A percentile compares a stretch with the other conserved stretches of the same genome.
These are phyloP conservation scores for Drosophila azteca DNA, from an alignment of 1,140 invertebrate genomes.

Conservation along the genomic window DNA sequence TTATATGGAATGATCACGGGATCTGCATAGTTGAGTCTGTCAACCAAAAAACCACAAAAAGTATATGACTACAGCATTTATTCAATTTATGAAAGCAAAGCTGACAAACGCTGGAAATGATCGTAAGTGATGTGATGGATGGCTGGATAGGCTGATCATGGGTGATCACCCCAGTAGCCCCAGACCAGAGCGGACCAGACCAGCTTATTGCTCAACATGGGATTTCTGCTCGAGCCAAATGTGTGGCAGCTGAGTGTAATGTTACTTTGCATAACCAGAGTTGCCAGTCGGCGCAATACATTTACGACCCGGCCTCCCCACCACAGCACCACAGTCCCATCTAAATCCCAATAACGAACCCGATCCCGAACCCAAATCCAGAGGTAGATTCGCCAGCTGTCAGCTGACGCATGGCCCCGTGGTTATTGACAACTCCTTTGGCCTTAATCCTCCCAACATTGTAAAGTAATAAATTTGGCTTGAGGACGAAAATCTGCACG, in stretches of 20 bases:
- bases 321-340: slow-evolving; percentile 20
- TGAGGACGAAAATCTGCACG: slow-evolving; percentile 32
- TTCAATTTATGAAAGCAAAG: slow-evolving; percentile 42
- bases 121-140: slow-evolving; percentile 20
- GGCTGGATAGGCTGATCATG: slow-evolving; percentile 24
- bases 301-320: slow-evolving; percentile 61
- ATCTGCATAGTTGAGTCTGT: slow-evolving; percentile 25
- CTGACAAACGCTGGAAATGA: slow-evolving; percentile 40
- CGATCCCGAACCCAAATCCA: too few species aligned
- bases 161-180: not conserved
- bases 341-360: not conserved
- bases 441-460: slow-evolving; percentile 63
- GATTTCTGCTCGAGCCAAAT: slow-evolving; percentile 48
- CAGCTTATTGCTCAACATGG: slow-evolving; percentile 41
- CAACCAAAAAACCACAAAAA: slow-evolving; percentile 1
- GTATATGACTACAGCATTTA: slow-evolving; percentile 22
- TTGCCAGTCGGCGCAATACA: slow-evolving; percentile 63
- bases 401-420: slow-evolving; percentile 59
- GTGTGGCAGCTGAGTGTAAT: slow-evolving; percentile 40
- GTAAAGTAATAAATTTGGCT: slow-evolving; percentile 73
- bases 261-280: slow-evolving; percentile 72
- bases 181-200: not conserved
- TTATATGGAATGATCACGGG: slow-evolving; percentile 17
- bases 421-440: slow-evolving; percentile 65
- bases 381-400: slow-evolving; percentile 50